Percentiles rank a stretch among this genome's conserved stretches.
Conservation (phyloP, 2,113 vertebrate genomes). For the Macquaria ambigua region DNA sequence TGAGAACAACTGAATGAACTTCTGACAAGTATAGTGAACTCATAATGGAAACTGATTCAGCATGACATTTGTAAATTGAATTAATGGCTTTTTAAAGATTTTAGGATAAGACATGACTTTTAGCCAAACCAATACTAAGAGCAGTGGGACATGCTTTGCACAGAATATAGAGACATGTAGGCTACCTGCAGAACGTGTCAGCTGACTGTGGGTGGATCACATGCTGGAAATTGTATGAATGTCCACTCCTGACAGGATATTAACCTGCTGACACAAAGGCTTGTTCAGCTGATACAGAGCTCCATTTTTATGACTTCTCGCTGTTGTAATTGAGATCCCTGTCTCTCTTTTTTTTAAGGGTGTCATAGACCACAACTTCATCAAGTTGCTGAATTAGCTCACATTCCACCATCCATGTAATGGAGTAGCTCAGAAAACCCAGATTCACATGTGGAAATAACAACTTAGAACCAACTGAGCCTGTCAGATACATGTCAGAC, state of each 20-base stretch:
- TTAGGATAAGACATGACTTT: too few species aligned
- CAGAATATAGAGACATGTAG: neutral
- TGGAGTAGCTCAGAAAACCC: neutral
- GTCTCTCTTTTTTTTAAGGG: neutral
- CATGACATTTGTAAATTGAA: too few species aligned
- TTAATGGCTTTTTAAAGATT: too few species aligned
- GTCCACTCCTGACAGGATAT: constrained; percentile 8
- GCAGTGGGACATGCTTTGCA: too few species aligned
- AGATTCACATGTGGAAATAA: neutral
- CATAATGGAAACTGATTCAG: too few species aligned
- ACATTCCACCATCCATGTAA: neutral
- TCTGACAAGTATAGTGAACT: too few species aligned
- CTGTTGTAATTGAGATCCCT: constrained; percentile 2
- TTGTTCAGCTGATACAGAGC: neutral
- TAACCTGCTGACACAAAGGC: constrained; percentile 12
- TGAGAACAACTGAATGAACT: too few species aligned
- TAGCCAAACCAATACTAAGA: too few species aligned
- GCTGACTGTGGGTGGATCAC: neutral
- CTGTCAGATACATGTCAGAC: neutral
- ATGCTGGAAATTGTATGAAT: neutral
- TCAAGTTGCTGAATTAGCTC: neutral
- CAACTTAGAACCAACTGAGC: neutral
- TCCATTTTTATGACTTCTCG: neutral
- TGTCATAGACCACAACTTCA: neutral
- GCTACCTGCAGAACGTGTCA: neutral